Conservation (phyloP, 2,113 vertebrate genomes). For the Labrus mixtus region DNA sequence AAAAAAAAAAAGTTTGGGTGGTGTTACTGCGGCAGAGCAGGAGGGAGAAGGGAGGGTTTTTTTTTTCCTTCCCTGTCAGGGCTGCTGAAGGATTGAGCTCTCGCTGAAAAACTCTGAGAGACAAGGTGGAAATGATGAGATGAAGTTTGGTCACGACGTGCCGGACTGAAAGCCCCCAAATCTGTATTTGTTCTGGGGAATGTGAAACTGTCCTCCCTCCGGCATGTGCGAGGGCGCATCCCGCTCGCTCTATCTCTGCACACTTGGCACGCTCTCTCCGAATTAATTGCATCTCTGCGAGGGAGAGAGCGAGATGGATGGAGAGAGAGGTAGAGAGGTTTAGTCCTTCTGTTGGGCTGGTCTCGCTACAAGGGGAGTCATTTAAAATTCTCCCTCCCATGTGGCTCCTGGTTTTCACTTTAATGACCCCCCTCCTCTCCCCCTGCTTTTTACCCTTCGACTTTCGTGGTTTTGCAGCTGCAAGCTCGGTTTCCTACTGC, state of each 20-base stretch:
- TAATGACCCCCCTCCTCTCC: conserved; percentile 81
- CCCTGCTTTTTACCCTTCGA: conserved; percentile 49
- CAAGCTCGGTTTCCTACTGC: conserved; percentile 38
- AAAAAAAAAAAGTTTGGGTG: conserved; percentile 61
- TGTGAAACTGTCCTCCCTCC: conserved; percentile 76
- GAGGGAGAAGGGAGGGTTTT: conserved; percentile 22
- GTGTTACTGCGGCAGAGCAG: conserved; percentile 62
- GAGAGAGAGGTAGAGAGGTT: conserved; percentile 69
- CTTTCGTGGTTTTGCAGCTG: conserved; percentile 59
- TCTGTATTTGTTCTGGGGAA: conserved; percentile 76
- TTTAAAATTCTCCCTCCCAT: conserved; percentile 86
- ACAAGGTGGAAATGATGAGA: conserved; percentile 69
- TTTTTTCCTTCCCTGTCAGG: conserved; percentile 32
- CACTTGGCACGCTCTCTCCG: conserved; percentile 80
- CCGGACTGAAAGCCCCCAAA: conserved; percentile 55
- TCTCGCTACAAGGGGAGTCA: conserved; percentile 84
- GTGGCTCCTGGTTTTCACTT: conserved; percentile 84
- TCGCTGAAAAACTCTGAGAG: conserved; percentile 52
- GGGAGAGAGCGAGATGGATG: conserved; percentile 77
- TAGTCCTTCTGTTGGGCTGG: conserved; percentile 81
- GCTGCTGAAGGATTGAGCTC: conserved; percentile 56
- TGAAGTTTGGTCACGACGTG: conserved; percentile 67
- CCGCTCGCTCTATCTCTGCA: conserved; percentile 78
- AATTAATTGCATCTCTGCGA: conserved; percentile 83
- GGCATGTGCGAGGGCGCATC: conserved; percentile 76